Percentiles rank a stretch among this genome's conserved stretches.
These are phyloP conservation scores for Sinella curviseta DNA, from an alignment of 1,140 invertebrate species.

Conservation along the genomic window DNA sequence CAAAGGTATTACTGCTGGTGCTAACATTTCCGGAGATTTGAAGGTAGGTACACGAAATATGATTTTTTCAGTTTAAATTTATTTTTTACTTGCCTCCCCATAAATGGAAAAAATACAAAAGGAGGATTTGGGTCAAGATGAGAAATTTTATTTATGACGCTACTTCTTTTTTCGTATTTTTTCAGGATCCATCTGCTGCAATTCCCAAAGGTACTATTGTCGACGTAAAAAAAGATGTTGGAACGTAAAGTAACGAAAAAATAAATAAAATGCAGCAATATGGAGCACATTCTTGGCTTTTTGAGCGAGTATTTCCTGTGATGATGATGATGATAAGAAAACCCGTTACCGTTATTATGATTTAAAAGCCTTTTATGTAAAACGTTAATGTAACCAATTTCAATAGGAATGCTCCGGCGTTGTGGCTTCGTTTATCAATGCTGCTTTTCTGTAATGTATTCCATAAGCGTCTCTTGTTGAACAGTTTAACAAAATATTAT, in stretches of 20 bases:
- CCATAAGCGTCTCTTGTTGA: too few species aligned
- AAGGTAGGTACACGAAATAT: too few species aligned
- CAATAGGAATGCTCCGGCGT: too few species aligned
- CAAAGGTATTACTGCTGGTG: conserved; percentile 56
- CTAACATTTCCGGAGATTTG: conserved; percentile 88
- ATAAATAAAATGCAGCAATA: not conserved
- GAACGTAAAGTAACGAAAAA: not conserved
- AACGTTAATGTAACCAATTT: too few species aligned
- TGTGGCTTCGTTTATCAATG: too few species aligned
- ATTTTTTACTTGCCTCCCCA: not conserved
- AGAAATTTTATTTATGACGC: not conserved
- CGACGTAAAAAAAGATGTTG: not conserved
- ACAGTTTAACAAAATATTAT: too few species aligned
- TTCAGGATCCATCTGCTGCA: conserved; percentile 83
- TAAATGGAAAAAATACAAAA: not conserved
- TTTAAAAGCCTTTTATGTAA: too few species aligned
- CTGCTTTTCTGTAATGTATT: too few species aligned
- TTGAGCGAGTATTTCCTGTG: too few species aligned
- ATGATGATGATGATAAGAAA: too few species aligned
- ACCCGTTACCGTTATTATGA: too few species aligned
- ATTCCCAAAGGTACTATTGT: conserved; percentile 66
- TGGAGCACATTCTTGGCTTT: not conserved
- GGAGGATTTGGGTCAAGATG: not conserved
- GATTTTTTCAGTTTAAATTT: not conserved
- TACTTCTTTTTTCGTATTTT: conserved; percentile 32